Evolutionary conservation across 1,140 invertebrate species (phyloP), one percentile per base, ranked within the genome.

Genomic region (Lethocerus indicus): DNA sequence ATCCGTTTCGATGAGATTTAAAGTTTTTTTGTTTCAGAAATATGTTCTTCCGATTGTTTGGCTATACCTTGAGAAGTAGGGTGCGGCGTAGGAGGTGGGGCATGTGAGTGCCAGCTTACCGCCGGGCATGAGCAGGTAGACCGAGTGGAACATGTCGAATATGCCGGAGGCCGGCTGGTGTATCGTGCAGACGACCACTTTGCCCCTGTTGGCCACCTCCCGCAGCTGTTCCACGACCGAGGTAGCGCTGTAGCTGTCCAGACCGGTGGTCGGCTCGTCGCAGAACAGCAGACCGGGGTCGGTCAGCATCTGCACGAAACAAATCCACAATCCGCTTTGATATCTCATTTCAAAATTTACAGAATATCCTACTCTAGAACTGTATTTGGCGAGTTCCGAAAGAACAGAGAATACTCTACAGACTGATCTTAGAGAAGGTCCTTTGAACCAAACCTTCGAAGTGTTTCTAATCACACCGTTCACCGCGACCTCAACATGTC

Each of bases 261-360:
- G 60, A 0, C 86, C 84, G 0, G 83, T 94, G 0, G 93, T 98
- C 3, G 93, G 91, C 60, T 98, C 94, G 62, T 98, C 94, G 62
- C 92, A 89, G 64, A 97, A 95, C 51, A 97, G 65, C 25, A 98
- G 70, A 2, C 85, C 78, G 0, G 93, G 93, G 69, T 96, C 85
- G 12, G 87, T 94, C 16, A 97, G 61, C 18, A 96, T 68, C 83
- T 90, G 54, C 4, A 64, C 61, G 16, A 44, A 14, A 43, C 42
- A 50, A 24, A 32, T 24, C 12, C 13, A 44, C 27, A 20, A 12
- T 20, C 20, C 18, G 9, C 20, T 12, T 9, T 32, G n/a, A n/a
- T n/a, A n/a, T n/a, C n/a, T n/a, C n/a, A n/a, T n/a, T n/a, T n/a
- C n/a, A n/a, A n/a, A n/a, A n/a, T n/a, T n/a, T n/a, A n/a, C n/a